These are phyloP conservation scores for Ancistrus triradiatus DNA, from an alignment of 2,113 vertebrate species.

Conservation along the genomic window DNA sequence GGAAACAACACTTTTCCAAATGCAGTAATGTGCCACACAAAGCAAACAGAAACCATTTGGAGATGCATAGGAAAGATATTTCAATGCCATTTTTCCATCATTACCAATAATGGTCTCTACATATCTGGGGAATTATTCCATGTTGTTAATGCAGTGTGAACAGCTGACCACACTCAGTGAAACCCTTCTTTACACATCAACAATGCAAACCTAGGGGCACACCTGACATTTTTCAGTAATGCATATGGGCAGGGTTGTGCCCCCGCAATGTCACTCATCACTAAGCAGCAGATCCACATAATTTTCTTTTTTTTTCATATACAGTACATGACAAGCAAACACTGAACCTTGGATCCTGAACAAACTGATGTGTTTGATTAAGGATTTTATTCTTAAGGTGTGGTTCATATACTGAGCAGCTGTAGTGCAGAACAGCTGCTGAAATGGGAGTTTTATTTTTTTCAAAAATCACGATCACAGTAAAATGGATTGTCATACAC, in stretches of 20 bases:
- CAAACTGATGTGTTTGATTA: background rate
- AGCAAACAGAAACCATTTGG: background rate
- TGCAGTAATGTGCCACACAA: too few relatives aligned
- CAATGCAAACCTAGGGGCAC: constrained; percentile 42
- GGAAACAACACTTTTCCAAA: too few relatives aligned
- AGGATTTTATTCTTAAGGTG: too few relatives aligned
- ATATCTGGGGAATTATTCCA: constrained; percentile 2
- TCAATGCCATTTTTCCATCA: constrained; percentile 2
- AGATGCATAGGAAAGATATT: background rate
- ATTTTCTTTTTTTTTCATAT: background rate
- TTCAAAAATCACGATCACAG: too few relatives aligned
- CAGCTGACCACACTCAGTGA: constrained; percentile 12
- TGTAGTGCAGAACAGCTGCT: too few relatives aligned
- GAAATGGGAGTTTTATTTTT: too few relatives aligned
- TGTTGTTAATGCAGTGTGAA: constrained; percentile 20
- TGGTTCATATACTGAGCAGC: too few relatives aligned
- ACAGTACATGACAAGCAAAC: background rate
- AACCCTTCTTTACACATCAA: constrained; percentile 15
- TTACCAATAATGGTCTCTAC: too few relatives aligned
- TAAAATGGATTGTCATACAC: too few relatives aligned
- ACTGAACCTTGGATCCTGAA: background rate
- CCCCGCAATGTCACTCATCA: constrained; percentile 51
- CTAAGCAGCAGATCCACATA: constrained; percentile 38
- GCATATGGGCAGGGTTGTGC: constrained; percentile 46
- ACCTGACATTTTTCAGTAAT: constrained; percentile 58